Percentiles rank a stretch among this genome's conserved stretches.
phyloP scores from a whole-genome alignment of 1,140 invertebrate species.

The Ectropis grisescens region DNA sequence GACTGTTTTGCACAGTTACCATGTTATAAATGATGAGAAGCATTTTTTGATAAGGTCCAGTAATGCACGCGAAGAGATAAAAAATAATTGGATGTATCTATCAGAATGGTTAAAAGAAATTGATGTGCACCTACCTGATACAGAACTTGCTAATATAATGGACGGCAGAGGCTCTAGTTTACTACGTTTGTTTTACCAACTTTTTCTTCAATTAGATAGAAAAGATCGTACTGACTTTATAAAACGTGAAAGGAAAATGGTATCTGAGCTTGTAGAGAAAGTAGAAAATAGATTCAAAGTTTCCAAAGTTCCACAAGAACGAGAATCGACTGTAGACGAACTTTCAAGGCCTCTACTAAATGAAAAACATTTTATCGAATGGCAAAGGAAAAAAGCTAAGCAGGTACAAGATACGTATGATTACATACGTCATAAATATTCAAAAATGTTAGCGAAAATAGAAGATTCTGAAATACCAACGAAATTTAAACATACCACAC shows the following conservation, averaged over 20 bases:
- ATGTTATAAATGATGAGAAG: conserved; percentile 51
- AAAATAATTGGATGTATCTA: conserved; percentile 68
- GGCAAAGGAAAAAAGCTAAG: conserved; percentile 67
- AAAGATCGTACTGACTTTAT: conserved; percentile 70
- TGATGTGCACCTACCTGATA: conserved; percentile 58
- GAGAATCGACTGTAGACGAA: conserved; percentile 36
- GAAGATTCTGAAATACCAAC: conserved; percentile 28
- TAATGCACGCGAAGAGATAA: conserved; percentile 48
- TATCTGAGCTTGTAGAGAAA: conserved; percentile 46
- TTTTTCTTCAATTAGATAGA: conserved; percentile 72
- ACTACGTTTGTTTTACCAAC: conserved; percentile 71
- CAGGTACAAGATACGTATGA: conserved; percentile 49
- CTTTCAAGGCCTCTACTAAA: conserved; percentile 55
- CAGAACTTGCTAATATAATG: conserved; percentile 63
- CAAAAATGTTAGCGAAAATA: conserved; percentile 34
- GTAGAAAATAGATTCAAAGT: conserved; percentile 46
- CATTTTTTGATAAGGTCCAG: conserved; percentile 42
- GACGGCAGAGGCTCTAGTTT: conserved; percentile 62
- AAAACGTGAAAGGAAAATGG: conserved; percentile 59
- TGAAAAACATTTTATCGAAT: conserved; percentile 64
- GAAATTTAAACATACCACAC: conserved; percentile 6
- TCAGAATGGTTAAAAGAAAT: conserved; percentile 64
- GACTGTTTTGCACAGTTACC: conserved; percentile 40
- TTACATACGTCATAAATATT: conserved; percentile 44
- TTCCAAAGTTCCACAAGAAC: conserved; percentile 27